Base-by-base conservation (phyloP, 2,888 invertebrate genomes). In the Lepidocyrtoides sp. region DNA sequence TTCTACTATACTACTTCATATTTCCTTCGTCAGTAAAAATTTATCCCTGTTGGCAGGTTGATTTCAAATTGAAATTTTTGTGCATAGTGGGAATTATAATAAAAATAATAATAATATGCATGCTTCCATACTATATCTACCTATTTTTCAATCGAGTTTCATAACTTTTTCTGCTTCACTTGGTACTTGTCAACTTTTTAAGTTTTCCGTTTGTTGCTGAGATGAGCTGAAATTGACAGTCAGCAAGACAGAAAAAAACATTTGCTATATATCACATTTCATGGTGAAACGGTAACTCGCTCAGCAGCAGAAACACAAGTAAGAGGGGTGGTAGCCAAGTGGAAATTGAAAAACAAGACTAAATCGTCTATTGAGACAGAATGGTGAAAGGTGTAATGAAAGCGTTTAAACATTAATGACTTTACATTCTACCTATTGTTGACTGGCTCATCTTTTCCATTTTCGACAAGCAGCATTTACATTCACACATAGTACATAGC, bases 181-280 rank as follows among this genome's bases (percentile, higher is more conserved):
- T n/a, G 17, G 77, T 29, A 77, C 77, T 77, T 51, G 72, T 75
- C 72, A 75, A 48, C 72, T 51, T 54, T 41, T 32, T 20, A 51
- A 48, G 29, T 72, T 72, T 72, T 44, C 4, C 20, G 7, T 72
- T 72, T 51, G 26, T 51, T 77, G 29, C 10, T 29, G 51, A n/a
- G 72, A 72, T 51, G 14, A 75, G n/a, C 77, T 77, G 51, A 77
- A 77, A 77, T 48, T 77, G 77, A 77, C 77, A 77, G 26, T 72
- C 10, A 72, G 20, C 17, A 72, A 36, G 69, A 51, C 51, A 51
- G 26, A 66, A 8, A 32, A 66, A 69, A 69, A 69, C 23, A 12
- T 4, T 32, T n/a, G n/a, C n/a, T n/a, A n/a, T n/a, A 48, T 48
- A 48, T 48, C 4, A 48, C 44, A 60, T 26, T 10, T 8, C 8